Evolutionary conservation across 2,113 vertebrate species (phyloP), one percentile per base, ranked within the genome.

Genomic region (Crypturellus undulatus): DNA sequence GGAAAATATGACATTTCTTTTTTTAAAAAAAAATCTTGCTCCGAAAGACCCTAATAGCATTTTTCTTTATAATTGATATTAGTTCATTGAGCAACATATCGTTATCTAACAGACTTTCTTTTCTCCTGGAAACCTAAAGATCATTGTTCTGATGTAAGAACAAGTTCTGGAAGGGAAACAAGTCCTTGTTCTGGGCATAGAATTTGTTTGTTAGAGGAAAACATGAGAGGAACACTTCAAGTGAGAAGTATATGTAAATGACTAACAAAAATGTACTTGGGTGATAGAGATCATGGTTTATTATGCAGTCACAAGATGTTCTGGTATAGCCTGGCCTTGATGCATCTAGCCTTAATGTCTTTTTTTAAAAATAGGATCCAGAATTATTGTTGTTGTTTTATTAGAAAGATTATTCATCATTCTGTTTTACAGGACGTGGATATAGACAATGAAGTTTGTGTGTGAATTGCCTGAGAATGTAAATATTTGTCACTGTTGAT

Each of bases 401-500:
- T 77, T 62, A 25, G 21, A 54, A 79, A 49, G 30, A 25, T 51
- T 78, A 68, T 82, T 58, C 42, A 36, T 72, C 20, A 49, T 69
- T 79, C 26, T 80, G 9, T 79, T 85, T 68, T 38, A 32, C 9
- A 89, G n/a, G 30, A 24, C 79, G 62, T 54, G 34, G 40, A 26
- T 47, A 21, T 28, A 72, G 7, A 80, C 63, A 80, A n/a, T 26
- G 36, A 95, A 87, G 36, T 40, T 65, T 75, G 20, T 24, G 56
- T 32, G 68, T 91, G 59, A 30, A 40, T 79, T 81, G 42, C 56
- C 70, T 77, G 36, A 40, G 20, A 93, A 82, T 87, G 24, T 62
- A 91, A 93, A 87, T 90, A 88, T 89, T 85, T 91, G 38, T 36
- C 76, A 51, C 26, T 80, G 56, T 64, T 69, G 42, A 51, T 34